Evolutionary conservation across 2,888 invertebrate genomes (phyloP), one percentile per base, ranked within the genome.

Genomic region (Oxycera nigricornis): DNA sequence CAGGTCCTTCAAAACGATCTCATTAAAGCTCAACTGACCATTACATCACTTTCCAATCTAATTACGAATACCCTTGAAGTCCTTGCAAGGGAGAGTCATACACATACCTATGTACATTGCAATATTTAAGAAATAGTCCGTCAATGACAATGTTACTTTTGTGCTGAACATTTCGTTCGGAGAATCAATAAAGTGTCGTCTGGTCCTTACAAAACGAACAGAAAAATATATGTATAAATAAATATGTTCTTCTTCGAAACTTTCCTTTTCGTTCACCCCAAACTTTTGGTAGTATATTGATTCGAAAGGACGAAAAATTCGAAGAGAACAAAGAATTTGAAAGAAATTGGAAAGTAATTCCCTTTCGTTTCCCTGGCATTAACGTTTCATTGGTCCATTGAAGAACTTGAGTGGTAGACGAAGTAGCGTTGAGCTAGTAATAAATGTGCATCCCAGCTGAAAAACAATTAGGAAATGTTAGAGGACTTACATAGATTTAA

Each of bases 141-240:
- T 31, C 61, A 61, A 61, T 61, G 61, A 61, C 61, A 31, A 14
- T 61, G 61, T 28, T 17, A 61, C n/a, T 31, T 28, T 61, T 46
- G 17, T 46, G 17, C 61, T 30, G n/a, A 61, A 17, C 28, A 31
- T 61, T 61, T 14, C 6, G 17, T 7, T 11, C 46, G n/a, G 11
- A 17, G 61, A 31, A 61, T 61, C 61, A 61, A 61, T 61, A 61
- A 3, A n/a, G n/a, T n/a, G n/a, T n/a, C 17, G 61, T 61, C 61
- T 61, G 46, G 6, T 17, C 3, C n/a, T 46, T 46, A 17, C 14
- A 17, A 46, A 17, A 17, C n/a, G n/a, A n/a, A n/a, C n/a, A n/a
- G n/a, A n/a, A n/a, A n/a, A n/a, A n/a, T n/a, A n/a, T n/a, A n/a
- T n/a, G 46, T 46, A 17, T 3, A 46, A 46, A 46, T 46, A 46